Evolutionary conservation across 2,113 vertebrate species (phyloP), one percentile per base, ranked within the genome.

Genomic region (Tenrec ecaudatus): DNA sequence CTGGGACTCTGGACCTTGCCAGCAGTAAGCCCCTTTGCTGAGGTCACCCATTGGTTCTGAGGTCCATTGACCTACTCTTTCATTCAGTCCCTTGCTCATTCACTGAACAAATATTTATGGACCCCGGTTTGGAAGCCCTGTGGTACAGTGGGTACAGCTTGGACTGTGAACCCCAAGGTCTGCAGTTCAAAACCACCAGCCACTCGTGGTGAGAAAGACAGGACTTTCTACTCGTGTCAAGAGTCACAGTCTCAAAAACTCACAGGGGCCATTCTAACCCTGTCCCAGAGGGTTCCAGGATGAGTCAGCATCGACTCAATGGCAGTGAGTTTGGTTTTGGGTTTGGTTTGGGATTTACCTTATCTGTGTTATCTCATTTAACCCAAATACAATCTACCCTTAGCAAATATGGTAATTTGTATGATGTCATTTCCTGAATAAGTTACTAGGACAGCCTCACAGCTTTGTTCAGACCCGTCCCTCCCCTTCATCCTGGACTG

Each of bases 401-500:
- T 1, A 7, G 0, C 36, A 2, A 14, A 9, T 31, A 17, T 27
- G 15, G 1, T 23, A 33, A n/a, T 58, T 80, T 43, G 47, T 20
- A 36, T 9, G 0, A 47, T 22, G 23, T 4, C 2, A 16, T 36
- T 64, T 10, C 1, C 12, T 3, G 11, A 29, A 14, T 3, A 14
- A 31, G 2, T 4, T 27, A 23, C 38, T 68, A 66, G 40, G 68
- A 53, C 38, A 20, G 31, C 22, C 8, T 0, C 6, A 29, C 57
- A 58, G 40, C 19, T 10, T 17, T 27, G 68, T n/a, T 69, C 19
- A 17, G 36, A 4, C 29, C 8, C 11, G 27, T 2, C 1, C 3
- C 57, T 57, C 2, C 31, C 22, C 57, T 53, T 53, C 47, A 53
- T 53, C 47, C 47, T 53, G 47, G 47, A 53, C 47, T 53, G 6